These are phyloP conservation scores for Proisotoma minuta DNA, from an alignment of 2,888 invertebrate genomes.

Conservation along the genomic window DNA sequence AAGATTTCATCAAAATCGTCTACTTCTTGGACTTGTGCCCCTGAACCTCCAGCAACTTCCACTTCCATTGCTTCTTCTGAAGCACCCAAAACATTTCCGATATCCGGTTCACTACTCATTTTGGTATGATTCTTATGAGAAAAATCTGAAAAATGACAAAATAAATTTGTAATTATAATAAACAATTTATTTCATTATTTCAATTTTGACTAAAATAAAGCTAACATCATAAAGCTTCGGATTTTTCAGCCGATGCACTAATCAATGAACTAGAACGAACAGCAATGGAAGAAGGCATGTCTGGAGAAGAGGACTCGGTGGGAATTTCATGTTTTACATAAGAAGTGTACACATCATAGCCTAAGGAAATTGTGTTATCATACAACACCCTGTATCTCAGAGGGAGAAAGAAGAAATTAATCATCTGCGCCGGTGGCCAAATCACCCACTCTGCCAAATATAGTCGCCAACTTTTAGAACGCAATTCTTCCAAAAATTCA, in stretches of 20 bases:
- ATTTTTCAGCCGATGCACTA: background rate
- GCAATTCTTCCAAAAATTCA: conserved; percentile 65
- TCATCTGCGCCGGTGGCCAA: conserved; percentile 86
- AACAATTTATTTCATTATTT: too few relatives aligned
- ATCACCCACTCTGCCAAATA: conserved; percentile 83
- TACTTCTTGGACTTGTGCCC: too few relatives aligned
- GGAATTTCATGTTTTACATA: conserved; percentile 63
- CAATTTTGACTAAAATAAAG: background rate
- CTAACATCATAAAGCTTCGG: background rate
- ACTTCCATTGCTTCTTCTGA: background rate
- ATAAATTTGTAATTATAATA: too few relatives aligned
- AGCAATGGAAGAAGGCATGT: background rate
- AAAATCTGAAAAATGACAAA: too few relatives aligned
- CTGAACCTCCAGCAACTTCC: too few relatives aligned
- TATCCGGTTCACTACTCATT: too few relatives aligned
- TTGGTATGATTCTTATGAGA: too few relatives aligned
- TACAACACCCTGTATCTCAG: conserved; percentile 77
- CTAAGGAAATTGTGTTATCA: conserved; percentile 77
- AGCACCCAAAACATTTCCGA: background rate
- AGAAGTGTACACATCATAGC: conserved; percentile 80
- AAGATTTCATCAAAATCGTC: too few relatives aligned
- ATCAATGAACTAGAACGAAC: background rate
- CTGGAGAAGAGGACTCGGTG: conserved; percentile 4
- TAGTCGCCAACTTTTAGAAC: conserved; percentile 68
- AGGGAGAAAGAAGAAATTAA: conserved; percentile 87